Evolutionary conservation across 2,797 vertebrate genomes (phyloP).

Genomic region (Spinibarbus caldwelli): DNA sequence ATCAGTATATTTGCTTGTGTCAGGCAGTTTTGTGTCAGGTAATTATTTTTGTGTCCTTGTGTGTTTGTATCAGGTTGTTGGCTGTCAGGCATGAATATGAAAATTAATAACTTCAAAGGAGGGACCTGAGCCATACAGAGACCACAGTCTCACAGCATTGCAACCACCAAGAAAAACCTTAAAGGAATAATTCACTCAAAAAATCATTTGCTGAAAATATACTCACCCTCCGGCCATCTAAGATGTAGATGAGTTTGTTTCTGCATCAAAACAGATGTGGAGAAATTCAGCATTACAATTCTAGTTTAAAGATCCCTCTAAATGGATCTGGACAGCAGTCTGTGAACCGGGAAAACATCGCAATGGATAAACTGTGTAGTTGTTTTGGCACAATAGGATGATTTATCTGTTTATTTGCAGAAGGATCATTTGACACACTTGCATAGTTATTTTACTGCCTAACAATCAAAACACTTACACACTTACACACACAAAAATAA

Average conservation of each 20-base stretch:
- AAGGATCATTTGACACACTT: neutral
- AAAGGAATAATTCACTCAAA: neutral
- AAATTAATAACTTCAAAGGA: neutral
- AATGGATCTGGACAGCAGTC: no score
- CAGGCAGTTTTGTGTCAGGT: neutral
- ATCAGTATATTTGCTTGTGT: neutral
- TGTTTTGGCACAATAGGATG: neutral
- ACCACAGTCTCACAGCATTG: neutral
- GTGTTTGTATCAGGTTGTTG: neutral
- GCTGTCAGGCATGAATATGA: no score
- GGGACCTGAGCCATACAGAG: neutral
- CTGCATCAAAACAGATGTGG: no score
- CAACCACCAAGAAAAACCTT: neutral
- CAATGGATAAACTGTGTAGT: neutral
- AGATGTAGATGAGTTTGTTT: neutral
- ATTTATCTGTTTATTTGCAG: neutral
- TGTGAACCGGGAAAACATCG: no score
- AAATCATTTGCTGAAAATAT: neutral
- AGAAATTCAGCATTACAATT: no score
- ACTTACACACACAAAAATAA: neutral
- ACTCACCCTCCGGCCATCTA: neutral
- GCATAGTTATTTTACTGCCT: neutral
- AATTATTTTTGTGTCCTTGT: neutral
- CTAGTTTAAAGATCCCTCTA: no score
- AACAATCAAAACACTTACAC: neutral